Evolutionary conservation across 2,113 vertebrate genomes (phyloP), one percentile per base, ranked within the genome.

Genomic region (Scortum barcoo): DNA sequence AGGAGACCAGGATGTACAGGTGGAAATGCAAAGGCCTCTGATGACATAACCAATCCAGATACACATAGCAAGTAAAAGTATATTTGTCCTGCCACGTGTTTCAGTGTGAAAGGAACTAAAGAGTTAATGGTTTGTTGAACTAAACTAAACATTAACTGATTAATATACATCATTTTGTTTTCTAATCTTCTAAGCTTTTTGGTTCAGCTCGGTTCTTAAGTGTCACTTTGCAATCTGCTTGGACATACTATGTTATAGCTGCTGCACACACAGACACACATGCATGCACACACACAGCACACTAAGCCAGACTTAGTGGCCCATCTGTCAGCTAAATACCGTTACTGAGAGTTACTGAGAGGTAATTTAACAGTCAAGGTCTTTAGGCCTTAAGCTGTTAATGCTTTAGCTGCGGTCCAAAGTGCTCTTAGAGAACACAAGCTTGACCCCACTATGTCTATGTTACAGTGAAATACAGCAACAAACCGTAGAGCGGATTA

Each of bases 371-470:
- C 89, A 72, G 86, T 71, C 69, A 72, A 83, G 76, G 87, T 87
- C 84, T 87, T 86, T 77, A 89, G 74, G 42, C 78, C 16, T 53
- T 87, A 91, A 92, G 89, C 90, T 88, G 80, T 89, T 90, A 91
- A 92, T 83, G 62, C 86, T 81, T 73, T 60, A 78, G 76, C 83
- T 87, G 53, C 76, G 33, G 66, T 5, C 70, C 46, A 79, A 68
- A 81, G 86, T 83, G 72, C 83, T 83, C 54, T 8, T 42, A 78
- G 61, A 62, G 66, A 36, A 61, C 71, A 78, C 51, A 69, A 17
- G 70, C 42, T 24, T 77, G 58, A 79, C 73, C 44, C 38, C 67
- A 57, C 42, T 58, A 38, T 69, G 76, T 68, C 68, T 73, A 20
- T 80, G 51, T 40, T 62, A 22, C 65, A 36, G 40, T 24, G 51